Evolutionary conservation across 2,888 invertebrate genomes (phyloP).

Genomic region (Diogma glabrata): DNA sequence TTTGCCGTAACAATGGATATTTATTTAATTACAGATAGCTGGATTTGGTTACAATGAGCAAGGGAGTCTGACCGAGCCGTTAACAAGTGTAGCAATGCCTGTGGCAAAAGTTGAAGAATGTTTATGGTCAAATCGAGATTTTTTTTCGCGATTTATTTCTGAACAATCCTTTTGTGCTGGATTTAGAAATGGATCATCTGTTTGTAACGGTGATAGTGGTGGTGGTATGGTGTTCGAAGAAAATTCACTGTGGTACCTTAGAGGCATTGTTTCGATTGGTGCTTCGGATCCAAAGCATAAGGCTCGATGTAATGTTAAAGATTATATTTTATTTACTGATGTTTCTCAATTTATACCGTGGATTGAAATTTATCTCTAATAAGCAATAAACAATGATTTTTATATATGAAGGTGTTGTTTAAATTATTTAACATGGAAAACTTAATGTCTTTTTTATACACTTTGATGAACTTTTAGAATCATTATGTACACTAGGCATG

Average conservation of each 20-base stretch:
- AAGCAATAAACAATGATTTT: too few relatives aligned
- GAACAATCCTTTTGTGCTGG: conserved; percentile 18
- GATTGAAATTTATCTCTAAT: too few relatives aligned
- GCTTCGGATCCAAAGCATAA: conserved; percentile 19
- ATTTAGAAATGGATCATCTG: conserved; percentile 29
- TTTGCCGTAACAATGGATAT: conserved; percentile 23
- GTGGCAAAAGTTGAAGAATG: conserved; percentile 28
- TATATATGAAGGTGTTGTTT: too few relatives aligned
- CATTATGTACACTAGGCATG: too few relatives aligned
- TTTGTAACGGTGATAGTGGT: conserved; percentile 43
- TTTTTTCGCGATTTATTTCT: conserved; percentile 15
- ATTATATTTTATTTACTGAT: conserved; percentile 40
- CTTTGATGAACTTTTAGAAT: too few relatives aligned
- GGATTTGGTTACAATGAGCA: conserved; percentile 35
- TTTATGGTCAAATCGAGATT: conserved; percentile 19
- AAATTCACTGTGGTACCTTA: conserved; percentile 12
- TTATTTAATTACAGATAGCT: background rate
- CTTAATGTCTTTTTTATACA: too few relatives aligned
- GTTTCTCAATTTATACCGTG: conserved; percentile 28
- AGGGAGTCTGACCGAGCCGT: background rate
- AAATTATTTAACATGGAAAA: too few relatives aligned
- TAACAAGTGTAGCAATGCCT: conserved; percentile 27
- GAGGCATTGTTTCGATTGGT: conserved; percentile 19
- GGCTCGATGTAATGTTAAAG: conserved; percentile 36
- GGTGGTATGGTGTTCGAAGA: conserved; percentile 35